Evolutionary conservation across 92 coral and sea anemone genomes (phyloP), one percentile per base, ranked within the genome.

Genomic region (Nematostella vectensis): DNA sequence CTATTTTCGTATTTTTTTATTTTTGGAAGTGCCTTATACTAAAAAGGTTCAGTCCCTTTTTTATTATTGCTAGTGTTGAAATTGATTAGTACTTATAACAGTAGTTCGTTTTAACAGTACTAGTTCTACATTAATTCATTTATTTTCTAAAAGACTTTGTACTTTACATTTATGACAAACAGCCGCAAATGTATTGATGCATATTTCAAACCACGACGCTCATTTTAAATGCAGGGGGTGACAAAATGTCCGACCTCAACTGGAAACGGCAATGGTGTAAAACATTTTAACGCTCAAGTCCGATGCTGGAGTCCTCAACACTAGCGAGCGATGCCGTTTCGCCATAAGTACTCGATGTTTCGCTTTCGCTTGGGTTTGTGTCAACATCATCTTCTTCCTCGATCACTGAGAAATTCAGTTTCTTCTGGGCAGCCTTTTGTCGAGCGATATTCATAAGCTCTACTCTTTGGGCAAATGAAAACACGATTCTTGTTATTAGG

Each of bases 381-480:
- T 65, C 72, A 58, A 30, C 33, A 51, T 68, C 71, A 1, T 77
- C 76, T 28, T 62, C 81, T 57, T 77, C 79, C 25, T 76, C 89
- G 22, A 81, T 72, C 33, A 67, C 73, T 11, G 83, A 29, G 45
- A 77, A 56, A 17, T 50, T 50, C 29, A 61, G 62, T 20, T 42
- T 47, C 57, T 61, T 63, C 47, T 50, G 47, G 21, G 48, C 57
- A 27, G 24, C 40, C 26, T 72, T 63, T 33, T 65, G 65, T 40
- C 80, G 20, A 28, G 85, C 85, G 47, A 77, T 27, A 40, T 72
- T 82, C 67, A 77, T 62, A 39, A 71, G 61, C 28, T 84, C 68
- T 22, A 81, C 88, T 45, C 96, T 58, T 30, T 88, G 96, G 21
- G 96, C 96, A 31, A 88, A 88, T 22, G 96, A 76, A 54, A 88